A percentile compares a stretch with the other conserved stretches of the same genome.
Conservation (phyloP, 2,113 vertebrate species). For the Podarcis muralis region DNA sequence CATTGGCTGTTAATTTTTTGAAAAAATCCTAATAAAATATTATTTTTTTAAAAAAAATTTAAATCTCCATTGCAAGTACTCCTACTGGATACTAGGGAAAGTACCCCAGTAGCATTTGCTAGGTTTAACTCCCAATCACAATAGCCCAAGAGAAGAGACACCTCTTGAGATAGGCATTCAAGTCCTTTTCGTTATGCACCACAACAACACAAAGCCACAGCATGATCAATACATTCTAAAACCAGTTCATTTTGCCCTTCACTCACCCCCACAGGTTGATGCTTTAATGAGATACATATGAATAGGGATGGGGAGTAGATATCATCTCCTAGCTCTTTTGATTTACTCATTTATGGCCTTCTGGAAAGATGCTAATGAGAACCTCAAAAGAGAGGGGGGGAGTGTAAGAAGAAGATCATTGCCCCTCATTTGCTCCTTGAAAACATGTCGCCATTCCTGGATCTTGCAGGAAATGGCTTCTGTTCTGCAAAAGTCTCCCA, state of each 20-base stretch:
- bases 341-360: not conserved
- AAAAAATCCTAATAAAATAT: no score
- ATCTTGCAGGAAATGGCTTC: not conserved
- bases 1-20: no score
- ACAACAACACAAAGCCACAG: accelerated
- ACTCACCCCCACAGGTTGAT: not conserved
- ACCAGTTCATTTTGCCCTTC: not conserved
- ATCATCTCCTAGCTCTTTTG: not conserved
- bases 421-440: not conserved
- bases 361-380: constrained; percentile 1
- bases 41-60: no score
- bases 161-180: not conserved
- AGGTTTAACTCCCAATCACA: not conserved
- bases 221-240: accelerated
- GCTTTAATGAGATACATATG: accelerated
- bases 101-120: not conserved
- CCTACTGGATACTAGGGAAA: not conserved
- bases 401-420: not conserved
- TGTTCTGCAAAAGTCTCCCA: not conserved
- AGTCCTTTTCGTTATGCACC: not conserved
- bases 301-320: not conserved
- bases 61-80: no score
- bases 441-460: not conserved
- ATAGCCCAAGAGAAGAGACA: not conserved
- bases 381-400: not conserved